These are phyloP conservation scores for Aegotheles bennettii DNA, from an alignment of 2,113 vertebrate genomes.

Conservation along the genomic window DNA sequence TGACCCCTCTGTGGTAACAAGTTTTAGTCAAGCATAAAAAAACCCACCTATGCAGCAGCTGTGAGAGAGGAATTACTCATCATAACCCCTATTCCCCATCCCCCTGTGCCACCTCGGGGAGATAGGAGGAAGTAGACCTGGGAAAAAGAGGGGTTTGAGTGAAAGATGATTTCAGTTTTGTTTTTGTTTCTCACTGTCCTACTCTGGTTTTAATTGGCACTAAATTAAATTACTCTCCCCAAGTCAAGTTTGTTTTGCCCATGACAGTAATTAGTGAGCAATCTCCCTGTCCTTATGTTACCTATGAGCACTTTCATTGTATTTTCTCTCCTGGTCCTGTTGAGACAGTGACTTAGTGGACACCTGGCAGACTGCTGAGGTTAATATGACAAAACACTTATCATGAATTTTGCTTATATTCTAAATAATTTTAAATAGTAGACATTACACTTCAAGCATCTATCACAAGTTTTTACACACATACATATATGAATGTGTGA, in stretches of 20 bases:
- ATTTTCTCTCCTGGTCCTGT: background rate
- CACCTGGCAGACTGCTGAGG: background rate
- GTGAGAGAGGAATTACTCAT: background rate
- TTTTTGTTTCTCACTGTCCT: background rate
- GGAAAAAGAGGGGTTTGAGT: background rate
- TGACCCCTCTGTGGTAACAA: background rate
- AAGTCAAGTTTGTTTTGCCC: background rate
- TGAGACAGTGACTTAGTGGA: background rate
- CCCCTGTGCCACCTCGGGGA: rapidly evolving
- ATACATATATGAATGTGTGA: background rate
- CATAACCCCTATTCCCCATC: background rate
- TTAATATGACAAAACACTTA: no score
- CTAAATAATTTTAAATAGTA: background rate
- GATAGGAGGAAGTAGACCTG: background rate
- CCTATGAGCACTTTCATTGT: background rate
- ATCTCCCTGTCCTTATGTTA: background rate
- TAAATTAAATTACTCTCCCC: background rate
- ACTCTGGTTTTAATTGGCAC: background rate
- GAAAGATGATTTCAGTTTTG: background rate
- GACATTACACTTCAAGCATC: background rate
- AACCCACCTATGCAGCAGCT: background rate
- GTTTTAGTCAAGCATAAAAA: background rate
- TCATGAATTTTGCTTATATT: background rate
- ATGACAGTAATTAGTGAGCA: background rate
- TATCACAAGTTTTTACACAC: background rate